Evolutionary conservation across 1,140 invertebrate genomes (phyloP).

Genomic region (Sycobia sp.): DNA sequence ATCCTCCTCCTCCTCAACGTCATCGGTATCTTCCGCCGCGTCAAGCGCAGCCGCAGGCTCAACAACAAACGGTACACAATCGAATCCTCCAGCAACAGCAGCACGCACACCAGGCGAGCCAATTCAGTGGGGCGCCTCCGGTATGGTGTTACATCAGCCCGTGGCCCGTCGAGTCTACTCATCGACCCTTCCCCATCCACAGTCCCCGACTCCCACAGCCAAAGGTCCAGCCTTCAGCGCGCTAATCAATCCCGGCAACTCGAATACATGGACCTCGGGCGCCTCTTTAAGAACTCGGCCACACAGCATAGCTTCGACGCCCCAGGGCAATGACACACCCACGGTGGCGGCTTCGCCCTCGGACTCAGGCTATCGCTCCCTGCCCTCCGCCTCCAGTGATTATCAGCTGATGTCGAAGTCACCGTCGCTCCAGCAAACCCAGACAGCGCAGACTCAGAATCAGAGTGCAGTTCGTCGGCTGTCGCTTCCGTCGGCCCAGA

Average conservation of each 20-base stretch:
- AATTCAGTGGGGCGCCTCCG: conserved; percentile 53
- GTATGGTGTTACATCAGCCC: conserved; percentile 54
- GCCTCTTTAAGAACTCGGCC: conserved; percentile 46
- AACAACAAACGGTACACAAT: conserved; percentile 27
- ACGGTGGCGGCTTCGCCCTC: conserved; percentile 54
- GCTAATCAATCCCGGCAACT: conserved; percentile 45
- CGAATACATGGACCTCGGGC: conserved; percentile 55
- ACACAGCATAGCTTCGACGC: conserved; percentile 55
- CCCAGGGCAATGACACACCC: conserved; percentile 42
- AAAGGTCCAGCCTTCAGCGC: conserved; percentile 45
- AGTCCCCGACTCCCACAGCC: conserved; percentile 57
- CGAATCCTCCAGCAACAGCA: not conserved
- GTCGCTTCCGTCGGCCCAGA: conserved; percentile 57
- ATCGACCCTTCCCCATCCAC: conserved; percentile 57
- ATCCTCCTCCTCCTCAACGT: conserved; percentile 29
- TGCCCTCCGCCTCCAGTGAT: conserved; percentile 67
- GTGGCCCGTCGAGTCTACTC: conserved; percentile 53
- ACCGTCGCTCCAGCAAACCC: conserved; percentile 39
- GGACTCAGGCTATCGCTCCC: conserved; percentile 63
- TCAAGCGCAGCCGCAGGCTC: conserved; percentile 38
- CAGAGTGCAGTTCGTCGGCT: conserved; percentile 49
- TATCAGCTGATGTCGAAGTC: conserved; percentile 65
- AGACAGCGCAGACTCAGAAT: conserved; percentile 30
- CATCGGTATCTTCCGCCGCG: conserved; percentile 28
- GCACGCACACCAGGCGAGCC: conserved; percentile 49